Conservation (phyloP, 2,888 invertebrate genomes). For the Autographa gamma region DNA sequence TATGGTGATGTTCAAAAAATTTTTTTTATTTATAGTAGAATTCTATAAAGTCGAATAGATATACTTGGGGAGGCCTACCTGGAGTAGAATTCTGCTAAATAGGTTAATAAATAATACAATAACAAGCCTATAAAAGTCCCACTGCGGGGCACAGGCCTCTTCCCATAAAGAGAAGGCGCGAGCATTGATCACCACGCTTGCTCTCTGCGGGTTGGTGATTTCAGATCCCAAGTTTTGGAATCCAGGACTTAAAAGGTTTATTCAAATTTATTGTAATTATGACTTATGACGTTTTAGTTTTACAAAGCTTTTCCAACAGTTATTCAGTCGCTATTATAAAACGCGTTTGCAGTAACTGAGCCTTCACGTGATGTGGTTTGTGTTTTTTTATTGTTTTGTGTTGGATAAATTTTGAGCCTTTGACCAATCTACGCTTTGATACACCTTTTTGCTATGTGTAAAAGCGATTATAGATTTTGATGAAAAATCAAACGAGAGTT, state of each 20-base stretch:
- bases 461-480: constrained; percentile 50
- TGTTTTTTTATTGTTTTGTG: constrained; percentile 6
- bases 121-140: too few relatives aligned
- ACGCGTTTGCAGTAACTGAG: constrained; percentile 33
- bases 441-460: constrained; percentile 21
- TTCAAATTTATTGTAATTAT: neutral
- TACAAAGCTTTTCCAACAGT: neutral
- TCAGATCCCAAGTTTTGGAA: too few relatives aligned
- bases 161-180: too few relatives aligned
- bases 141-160: too few relatives aligned
- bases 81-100: too few relatives aligned
- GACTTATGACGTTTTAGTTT: neutral
- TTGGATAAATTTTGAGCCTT: constrained; percentile 38
- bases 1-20: too few relatives aligned
- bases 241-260: neutral
- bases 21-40: too few relatives aligned
- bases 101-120: too few relatives aligned
- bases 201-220: too few relatives aligned
- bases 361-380: constrained; percentile 16
- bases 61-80: too few relatives aligned
- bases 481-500: constrained; percentile 51
- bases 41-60: too few relatives aligned
- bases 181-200: too few relatives aligned
- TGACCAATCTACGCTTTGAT: constrained; percentile 51
- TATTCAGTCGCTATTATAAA: constrained; percentile 33